Percentiles rank a stretch among this genome's conserved stretches.
Evolutionary conservation across 2,797 vertebrate species (phyloP).

Genomic region (Ctenopoma kingsleyae): DNA sequence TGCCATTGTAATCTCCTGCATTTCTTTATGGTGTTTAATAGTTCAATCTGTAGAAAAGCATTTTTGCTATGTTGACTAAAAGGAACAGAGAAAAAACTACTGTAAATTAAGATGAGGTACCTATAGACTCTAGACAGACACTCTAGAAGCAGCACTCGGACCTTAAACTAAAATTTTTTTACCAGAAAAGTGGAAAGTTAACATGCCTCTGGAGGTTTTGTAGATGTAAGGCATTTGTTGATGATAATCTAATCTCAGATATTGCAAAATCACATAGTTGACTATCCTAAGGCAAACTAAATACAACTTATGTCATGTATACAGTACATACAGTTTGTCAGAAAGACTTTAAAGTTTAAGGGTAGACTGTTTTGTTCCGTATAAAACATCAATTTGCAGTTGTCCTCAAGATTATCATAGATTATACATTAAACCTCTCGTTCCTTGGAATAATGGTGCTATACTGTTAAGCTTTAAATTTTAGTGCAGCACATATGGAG

Average conservation of each 20-base stretch:
- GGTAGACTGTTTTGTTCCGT: not conserved
- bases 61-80: not conserved
- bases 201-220: not conserved
- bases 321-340: not conserved
- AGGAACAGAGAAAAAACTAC: no score
- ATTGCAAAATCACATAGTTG: not conserved
- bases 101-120: not conserved
- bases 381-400: not conserved
- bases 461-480: not conserved
- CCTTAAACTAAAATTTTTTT: not conserved
- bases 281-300: not conserved
- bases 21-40: slow-evolving; percentile 6
- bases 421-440: not conserved
- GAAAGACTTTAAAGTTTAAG: not conserved
- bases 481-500: not conserved
- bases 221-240: not conserved
- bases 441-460: not conserved
- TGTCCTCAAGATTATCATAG: not conserved
- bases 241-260: not conserved
- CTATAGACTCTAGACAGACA: not conserved
- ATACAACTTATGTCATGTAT: not conserved
- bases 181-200: not conserved
- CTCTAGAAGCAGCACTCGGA: not conserved
- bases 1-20: not conserved
- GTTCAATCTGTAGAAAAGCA: not conserved